These are phyloP conservation scores for Tragulus kanchil DNA, from an alignment of 2,113 vertebrate genomes.

Conservation along the genomic window DNA sequence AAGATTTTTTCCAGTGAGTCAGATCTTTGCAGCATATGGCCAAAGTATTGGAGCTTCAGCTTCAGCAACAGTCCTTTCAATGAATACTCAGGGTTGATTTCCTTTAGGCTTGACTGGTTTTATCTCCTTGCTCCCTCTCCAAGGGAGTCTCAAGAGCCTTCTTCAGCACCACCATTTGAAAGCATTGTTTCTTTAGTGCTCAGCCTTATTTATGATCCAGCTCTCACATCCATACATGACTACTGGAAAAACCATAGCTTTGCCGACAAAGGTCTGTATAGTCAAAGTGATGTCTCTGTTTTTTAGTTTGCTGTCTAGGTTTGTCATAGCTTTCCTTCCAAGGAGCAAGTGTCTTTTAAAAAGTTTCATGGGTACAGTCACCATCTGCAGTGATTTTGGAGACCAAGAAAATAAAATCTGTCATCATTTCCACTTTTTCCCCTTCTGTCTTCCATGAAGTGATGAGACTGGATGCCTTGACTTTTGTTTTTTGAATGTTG, in stretches of 20 bases:
- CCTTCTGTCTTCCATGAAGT: background rate
- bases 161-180: background rate
- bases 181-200: background rate
- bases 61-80: background rate
- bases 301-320: background rate
- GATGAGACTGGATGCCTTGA: background rate
- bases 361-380: background rate
- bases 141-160: background rate
- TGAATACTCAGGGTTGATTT: background rate
- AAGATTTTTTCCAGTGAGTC: background rate
- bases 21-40: background rate
- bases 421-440: background rate
- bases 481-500: background rate
- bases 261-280: background rate
- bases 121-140: background rate
- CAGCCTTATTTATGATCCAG: background rate
- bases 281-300: background rate
- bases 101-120: background rate
- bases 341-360: background rate
- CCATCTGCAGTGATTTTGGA: background rate
- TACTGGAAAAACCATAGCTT: background rate
- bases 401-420: background rate
- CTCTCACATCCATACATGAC: background rate
- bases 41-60: background rate
- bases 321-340: background rate